phyloP scores from a whole-genome alignment of 2,797 vertebrate genomes.

The Oryzias dopingdopingensis region DNA sequence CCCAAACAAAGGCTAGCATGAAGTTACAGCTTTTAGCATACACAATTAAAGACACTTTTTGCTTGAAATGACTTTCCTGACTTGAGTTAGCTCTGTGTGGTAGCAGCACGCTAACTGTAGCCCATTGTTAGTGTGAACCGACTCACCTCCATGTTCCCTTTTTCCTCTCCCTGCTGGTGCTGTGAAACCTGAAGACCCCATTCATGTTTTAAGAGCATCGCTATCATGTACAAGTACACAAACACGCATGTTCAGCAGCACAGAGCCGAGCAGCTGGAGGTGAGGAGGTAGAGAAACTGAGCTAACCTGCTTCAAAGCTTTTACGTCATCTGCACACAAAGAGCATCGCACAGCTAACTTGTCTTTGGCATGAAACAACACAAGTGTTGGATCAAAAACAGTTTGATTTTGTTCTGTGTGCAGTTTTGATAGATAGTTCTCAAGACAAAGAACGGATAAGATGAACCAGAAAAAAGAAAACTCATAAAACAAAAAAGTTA shows the following conservation, averaged over 20 bases:
- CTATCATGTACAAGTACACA: slow-evolving; percentile 29
- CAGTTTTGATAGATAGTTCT: no score
- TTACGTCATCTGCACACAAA: slow-evolving; percentile 6
- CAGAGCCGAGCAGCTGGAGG: slow-evolving; percentile 37
- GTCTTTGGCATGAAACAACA: no score
- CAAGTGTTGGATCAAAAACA: no score
- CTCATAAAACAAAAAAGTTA: no score
- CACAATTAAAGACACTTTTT: no score
- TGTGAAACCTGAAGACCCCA: slow-evolving; percentile 17
- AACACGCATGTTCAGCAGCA: slow-evolving; percentile 29
- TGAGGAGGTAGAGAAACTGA: slow-evolving; percentile 31
- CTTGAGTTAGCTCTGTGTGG: slow-evolving; percentile 29
- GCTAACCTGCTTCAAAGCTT: slow-evolving; percentile 20
- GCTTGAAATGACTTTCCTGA: background rate
- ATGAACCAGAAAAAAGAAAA: no score
- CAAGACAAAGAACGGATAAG: no score
- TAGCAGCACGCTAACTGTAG: slow-evolving; percentile 36
- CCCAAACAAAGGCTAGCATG: no score
- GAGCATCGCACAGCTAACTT: background rate
- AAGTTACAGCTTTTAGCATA: no score
- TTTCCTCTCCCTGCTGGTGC: slow-evolving; percentile 12
- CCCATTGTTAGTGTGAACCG: slow-evolving; percentile 33
- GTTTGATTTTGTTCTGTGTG: no score
- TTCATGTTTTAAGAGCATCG: slow-evolving; percentile 38
- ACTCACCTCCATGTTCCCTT: slow-evolving; percentile 33